These are phyloP conservation scores for Sander lucioperca DNA, from an alignment of 2,113 vertebrate genomes.

Conservation along the genomic window DNA sequence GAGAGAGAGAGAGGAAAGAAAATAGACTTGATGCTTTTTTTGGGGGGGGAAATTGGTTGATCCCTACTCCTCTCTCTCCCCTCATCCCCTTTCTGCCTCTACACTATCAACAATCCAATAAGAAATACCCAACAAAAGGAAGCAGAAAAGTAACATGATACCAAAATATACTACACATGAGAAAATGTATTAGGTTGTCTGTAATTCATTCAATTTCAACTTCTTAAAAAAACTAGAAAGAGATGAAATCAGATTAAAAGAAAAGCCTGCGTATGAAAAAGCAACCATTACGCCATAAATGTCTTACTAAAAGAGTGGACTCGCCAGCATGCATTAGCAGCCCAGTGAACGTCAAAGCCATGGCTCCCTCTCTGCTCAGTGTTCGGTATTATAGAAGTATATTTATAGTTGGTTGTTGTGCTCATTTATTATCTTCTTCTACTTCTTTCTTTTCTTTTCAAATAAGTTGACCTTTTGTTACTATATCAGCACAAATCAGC, in stretches of 20 bases:
- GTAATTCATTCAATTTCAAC: background rate
- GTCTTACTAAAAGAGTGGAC: background rate
- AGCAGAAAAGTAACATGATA: background rate
- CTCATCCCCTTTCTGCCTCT: background rate
- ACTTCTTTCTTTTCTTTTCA: background rate
- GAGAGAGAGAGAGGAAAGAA: too few relatives aligned
- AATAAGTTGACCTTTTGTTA: background rate
- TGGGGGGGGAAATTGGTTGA: too few relatives aligned
- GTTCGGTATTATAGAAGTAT: background rate
- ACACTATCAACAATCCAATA: background rate
- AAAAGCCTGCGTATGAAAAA: background rate
- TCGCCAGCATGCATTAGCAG: background rate
- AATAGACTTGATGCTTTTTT: too few relatives aligned
- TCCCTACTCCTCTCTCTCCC: background rate
- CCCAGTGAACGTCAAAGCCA: background rate
- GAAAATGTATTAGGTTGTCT: background rate
- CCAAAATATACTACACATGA: background rate
- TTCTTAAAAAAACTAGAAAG: background rate
- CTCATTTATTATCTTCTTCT: background rate
- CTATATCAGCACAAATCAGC: background rate
- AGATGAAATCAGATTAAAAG: background rate
- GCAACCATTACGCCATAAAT: background rate
- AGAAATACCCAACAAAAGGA: background rate
- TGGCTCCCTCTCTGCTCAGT: background rate
- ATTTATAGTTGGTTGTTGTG: background rate